phyloP scores from a whole-genome alignment of 2,797 vertebrate genomes.

The Limnodromus scolopaceus region DNA sequence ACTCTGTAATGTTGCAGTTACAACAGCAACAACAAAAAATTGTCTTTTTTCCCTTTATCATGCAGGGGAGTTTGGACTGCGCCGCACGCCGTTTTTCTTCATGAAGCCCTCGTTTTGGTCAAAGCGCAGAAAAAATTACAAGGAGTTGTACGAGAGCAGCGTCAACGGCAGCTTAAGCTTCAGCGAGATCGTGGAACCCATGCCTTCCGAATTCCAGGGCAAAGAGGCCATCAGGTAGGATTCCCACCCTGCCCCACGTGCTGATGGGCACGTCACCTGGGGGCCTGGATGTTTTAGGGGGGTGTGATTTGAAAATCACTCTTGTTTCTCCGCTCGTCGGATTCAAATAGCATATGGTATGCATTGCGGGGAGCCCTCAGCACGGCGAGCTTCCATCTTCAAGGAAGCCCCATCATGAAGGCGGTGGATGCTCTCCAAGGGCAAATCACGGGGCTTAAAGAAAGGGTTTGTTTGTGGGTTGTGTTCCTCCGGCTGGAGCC shows the following conservation, averaged over 20 bases:
- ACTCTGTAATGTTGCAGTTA: background rate
- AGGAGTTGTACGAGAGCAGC: constrained; percentile 86
- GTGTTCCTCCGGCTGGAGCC: background rate
- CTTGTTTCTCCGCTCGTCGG: fast-evolving
- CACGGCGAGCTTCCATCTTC: background rate
- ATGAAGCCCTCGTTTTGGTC: constrained; percentile 95
- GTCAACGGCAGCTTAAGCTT: constrained; percentile 79
- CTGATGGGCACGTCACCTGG: background rate
- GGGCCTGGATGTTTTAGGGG: fast-evolving
- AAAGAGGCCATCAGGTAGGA: constrained; percentile 95
- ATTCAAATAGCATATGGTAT: background rate
- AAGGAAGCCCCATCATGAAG: fast-evolving
- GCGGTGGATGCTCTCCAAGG: background rate
- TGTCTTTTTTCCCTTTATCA: background rate
- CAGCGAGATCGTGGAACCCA: constrained; percentile 85
- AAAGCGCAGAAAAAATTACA: constrained; percentile 86
- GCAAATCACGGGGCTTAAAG: background rate
- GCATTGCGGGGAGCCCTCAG: background rate
- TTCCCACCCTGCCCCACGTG: background rate
- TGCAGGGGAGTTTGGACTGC: constrained; percentile 91
- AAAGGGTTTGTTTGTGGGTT: background rate
- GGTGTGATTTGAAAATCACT: fast-evolving
- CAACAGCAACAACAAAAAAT: background rate
- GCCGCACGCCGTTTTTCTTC: constrained; percentile 88
- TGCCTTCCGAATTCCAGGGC: constrained; percentile 91